Base-by-base conservation (phyloP, 2,888 invertebrate genomes). In the Nipponacmea schrenckii region DNA sequence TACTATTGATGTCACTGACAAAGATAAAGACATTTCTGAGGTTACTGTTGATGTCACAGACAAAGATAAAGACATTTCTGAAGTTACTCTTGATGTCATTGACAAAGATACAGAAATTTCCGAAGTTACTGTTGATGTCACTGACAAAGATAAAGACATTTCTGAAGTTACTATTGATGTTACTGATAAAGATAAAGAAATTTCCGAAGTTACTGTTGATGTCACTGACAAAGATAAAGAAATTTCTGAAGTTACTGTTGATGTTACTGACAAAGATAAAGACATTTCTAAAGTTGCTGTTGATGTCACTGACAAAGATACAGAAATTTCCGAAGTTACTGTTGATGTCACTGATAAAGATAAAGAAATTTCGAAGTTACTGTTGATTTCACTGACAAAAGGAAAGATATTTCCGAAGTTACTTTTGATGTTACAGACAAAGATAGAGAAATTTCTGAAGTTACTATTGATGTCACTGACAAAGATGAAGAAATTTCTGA, bases 241-340 rank as follows among this genome's bases (percentile, higher is more conserved):
- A 64, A 56, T 63, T 14, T 45, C 56, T 24, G 46, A 26, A 69
- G 71, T 68, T 39, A 50, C 46, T 2, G 46, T 72, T 44, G 70
- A 72, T 20, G 44, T 69, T 50, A 48, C 62, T 62, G 56, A 67
- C 12, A 50, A 66, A 27, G 50, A 45, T 15, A 26, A n/a, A 62
- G 72, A 70, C 27, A 69, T 67, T 20, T 62, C 70, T 50, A 65
- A 74, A 67, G 72, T 70, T 0, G 27, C 68, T 63, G 65, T 44
- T 17, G 68, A 26, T 56, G 17, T 50, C 7, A 46, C 45, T 44
- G 50, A 69, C 10, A 69, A 66, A 20, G 72, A 62, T 0, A 69
- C 62, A 15, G 70, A 73, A 69, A 66, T 48, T 15, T 15, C 44
- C 39, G 73, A 74, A 26, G 67, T 71, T 45, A 31, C 31, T 31